Evolutionary conservation across 2,797 vertebrate species (phyloP), one percentile per base, ranked within the genome.

Genomic region (Melanotaenia maccullochi): DNA sequence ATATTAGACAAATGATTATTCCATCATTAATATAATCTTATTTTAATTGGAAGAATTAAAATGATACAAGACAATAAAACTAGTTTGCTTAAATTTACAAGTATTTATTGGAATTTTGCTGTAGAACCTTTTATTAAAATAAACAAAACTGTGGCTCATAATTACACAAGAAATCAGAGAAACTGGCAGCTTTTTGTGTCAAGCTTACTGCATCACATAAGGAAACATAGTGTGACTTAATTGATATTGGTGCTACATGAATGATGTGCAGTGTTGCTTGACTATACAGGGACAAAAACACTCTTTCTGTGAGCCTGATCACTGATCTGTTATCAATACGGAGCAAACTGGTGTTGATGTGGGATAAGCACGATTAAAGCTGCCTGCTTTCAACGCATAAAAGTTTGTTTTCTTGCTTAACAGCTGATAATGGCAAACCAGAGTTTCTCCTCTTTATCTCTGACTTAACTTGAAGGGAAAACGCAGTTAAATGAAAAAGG

Each of bases 361-460:
- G 24, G 16, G n/a, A 71, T 33, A 59, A 64, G 78, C 62, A 60
- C 6, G 52, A 64, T 66, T 60, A 64, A 67, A 77, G 36, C 42
- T 51, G 25, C 44, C n/a, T 8, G 56, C n/a, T 42, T 75, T 71
- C 42, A 44, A 52, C 36, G 51, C 52, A 24, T 9, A 36, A 59
- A 65, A 13, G 52, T 73, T 78, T 87, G 44, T 83, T 83, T 78
- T 52, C 28, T 52, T 60, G 49, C 36, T 79, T 52, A 56, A 75
- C 32, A 18, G 59, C 56, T 33, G 24, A 55, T 42, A 30, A 40
- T 20, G 5, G 40, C 2, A 67, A 74, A 59, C 3, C 42, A 54
- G 28, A 22, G n/a, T 56, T 58, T 62, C 55, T 63, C 5, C 1
- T 74, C 52, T 65, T 75, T 70, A 69, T 73, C 35, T 73, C 16